Evolutionary conservation across 35 echinoderm and acorn worm genomes (phyloP), one percentile per base, ranked within the genome.

Genomic region (Amphiura filiformis): DNA sequence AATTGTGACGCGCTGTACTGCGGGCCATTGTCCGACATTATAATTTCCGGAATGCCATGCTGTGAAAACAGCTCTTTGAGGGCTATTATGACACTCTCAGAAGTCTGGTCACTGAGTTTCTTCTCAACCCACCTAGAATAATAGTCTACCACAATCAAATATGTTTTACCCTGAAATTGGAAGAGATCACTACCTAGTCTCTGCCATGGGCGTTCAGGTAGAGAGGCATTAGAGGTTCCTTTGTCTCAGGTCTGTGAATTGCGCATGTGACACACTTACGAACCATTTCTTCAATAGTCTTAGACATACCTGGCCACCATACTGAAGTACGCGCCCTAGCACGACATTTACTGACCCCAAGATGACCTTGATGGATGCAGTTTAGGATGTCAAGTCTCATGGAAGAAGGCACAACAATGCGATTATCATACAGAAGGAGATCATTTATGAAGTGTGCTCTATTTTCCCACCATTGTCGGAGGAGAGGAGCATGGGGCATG

Each of bases 341-440:
- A 35, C 79, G 37, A 41, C 77, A 89, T 70, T 87, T 87, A 7
- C 9, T 81, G 13, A 88, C 81, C 18, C 89, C 89, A 0, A 91
- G 34, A 80, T 86, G 56, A 32, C 77, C 90, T 82, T 86, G 90
- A 79, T 87, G 84, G 28, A 87, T 86, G 5, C 78, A 56, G 32
- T 86, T 32, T 0, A 92, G 57, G 26, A 87, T 92, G 20, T 87
- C 84, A 13, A 86, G 31, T 70, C 87, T 86, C 39, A 91, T 90
- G 20, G 81, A 39, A 75, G 49, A 28, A 56, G 93, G 93, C 37
- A 94, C 91, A 13, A 94, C 88, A 12, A 91, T 42, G 47, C 89
- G 44, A n/a, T 88, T 35, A 64, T 77, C 93, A 64, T 84, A 80
- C 38, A 91, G 56, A 30, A 94, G 52, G 5, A 91, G 84, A 76